These are phyloP conservation scores for Carposina sasakii DNA, from an alignment of 1,140 invertebrate genomes.

Conservation along the genomic window DNA sequence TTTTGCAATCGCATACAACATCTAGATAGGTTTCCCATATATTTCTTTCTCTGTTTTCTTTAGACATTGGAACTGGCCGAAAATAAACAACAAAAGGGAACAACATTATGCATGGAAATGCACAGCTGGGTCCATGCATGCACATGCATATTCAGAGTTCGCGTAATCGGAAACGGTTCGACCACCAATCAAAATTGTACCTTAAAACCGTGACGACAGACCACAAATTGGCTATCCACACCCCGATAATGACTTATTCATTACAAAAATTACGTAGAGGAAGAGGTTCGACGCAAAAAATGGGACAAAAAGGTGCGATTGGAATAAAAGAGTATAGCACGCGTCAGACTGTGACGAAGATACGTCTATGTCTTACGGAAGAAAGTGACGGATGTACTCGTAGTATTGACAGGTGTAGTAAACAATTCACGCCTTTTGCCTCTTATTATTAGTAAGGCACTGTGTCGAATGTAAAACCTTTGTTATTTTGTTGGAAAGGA, in stretches of 20 bases:
- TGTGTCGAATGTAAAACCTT: constrained; percentile 32
- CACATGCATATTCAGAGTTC: constrained; percentile 68
- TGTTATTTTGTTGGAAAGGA: constrained; percentile 16
- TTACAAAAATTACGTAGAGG: constrained; percentile 55
- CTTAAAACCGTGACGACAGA: constrained; percentile 22
- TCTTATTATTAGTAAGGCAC: constrained; percentile 27
- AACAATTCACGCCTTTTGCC: not conserved
- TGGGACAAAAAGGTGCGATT: constrained; percentile 32
- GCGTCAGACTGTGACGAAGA: constrained; percentile 53
- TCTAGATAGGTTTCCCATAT: no score
- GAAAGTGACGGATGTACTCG: constrained; percentile 41
- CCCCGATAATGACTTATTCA: constrained; percentile 48
- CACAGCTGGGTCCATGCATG: constrained; percentile 43
- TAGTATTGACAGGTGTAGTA: constrained; percentile 35
- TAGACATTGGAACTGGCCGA: no score
- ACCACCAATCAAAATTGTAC: constrained; percentile 41
- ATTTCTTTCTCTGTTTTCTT: no score
- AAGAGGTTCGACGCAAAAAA: constrained; percentile 47
- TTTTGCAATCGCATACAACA: no score
- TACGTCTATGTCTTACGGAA: constrained; percentile 38
- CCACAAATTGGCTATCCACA: constrained; percentile 11
- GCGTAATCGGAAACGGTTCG: constrained; percentile 59
- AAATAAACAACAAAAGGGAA: constrained; percentile 28
- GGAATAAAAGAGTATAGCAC: constrained; percentile 33
- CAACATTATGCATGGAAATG: constrained; percentile 41